A percentile compares a stretch with the other conserved stretches of the same genome.
phyloP scores from a whole-genome alignment of 1,140 invertebrate species.

The Drosophila ercepeae region DNA sequence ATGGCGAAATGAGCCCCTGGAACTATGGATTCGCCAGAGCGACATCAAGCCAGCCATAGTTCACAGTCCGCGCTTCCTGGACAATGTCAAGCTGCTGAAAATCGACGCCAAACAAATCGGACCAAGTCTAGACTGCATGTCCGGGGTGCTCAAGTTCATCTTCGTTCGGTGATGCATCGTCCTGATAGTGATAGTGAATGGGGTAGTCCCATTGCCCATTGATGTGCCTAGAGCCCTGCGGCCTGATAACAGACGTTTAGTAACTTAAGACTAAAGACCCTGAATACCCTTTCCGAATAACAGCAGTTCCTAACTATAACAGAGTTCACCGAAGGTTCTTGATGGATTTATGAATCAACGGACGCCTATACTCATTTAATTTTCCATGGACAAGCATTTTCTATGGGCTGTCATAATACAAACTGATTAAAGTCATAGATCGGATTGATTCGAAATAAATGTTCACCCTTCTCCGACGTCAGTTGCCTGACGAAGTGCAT shows the following conservation, averaged over 20 bases:
- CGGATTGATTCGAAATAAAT: neutral
- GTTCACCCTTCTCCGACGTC: conserved; percentile 4
- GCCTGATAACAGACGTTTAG: neutral
- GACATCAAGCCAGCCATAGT: conserved; percentile 53
- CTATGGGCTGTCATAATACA: conserved; percentile 7
- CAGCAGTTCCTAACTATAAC: neutral
- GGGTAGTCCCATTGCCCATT: too few relatives aligned
- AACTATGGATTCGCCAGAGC: conserved; percentile 62
- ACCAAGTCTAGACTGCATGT: conserved; percentile 36
- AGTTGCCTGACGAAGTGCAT: conserved; percentile 4
- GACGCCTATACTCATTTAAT: neutral
- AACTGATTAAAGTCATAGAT: conserved; percentile 3
- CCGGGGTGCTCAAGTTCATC: conserved; percentile 71
- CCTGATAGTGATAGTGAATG: neutral
- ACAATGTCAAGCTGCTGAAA: conserved; percentile 41
- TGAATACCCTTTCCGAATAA: neutral
- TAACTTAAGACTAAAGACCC: neutral
- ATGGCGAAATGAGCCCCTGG: conserved; percentile 59
- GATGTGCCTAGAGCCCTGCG: conserved; percentile 1
- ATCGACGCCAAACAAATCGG: conserved; percentile 51
- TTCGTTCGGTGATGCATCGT: conserved; percentile 46
- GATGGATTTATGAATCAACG: neutral
- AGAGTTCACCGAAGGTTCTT: neutral
- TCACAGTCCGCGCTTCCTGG: conserved; percentile 46
- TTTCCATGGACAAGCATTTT: neutral